Base-by-base conservation (phyloP, 2,797 vertebrate species). In the Betta splendens region DNA sequence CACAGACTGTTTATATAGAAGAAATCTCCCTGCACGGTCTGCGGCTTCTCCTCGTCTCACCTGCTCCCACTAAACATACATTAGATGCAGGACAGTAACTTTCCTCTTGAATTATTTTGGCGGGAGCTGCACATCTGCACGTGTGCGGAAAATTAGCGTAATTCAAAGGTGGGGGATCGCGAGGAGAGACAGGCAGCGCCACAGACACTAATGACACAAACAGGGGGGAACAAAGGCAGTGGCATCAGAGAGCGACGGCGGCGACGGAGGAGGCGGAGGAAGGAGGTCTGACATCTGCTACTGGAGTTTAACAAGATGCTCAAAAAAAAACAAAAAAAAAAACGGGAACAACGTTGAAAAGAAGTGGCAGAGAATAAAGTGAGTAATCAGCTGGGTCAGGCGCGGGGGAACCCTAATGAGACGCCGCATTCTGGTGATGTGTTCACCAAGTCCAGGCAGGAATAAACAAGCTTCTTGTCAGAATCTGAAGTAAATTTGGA, bases 261-360 rank as follows among this genome's bases (percentile, higher is more conserved):
- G 23, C 5, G 11, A 69, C 40, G 35, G 60, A 37, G 56, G 69
- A 75, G 51, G 74, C 9, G 21, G 42, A 66, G 64, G 57, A 53
- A 60, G 61, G 54, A 69, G 16, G 36, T 66, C 69, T 53, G 72
- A 67, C 75, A 80, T 75, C 56, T 87, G 76, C 78, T 82, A 55
- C 57, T 36, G 44, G 51, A 80, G 79, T 80, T 83, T 86, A 84
- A 80, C 75, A 79, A 81, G 72, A 69, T 62, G 56, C 73, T 79
- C 66, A 72, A 56, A 84, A 28, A 67, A 64, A 47, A 72, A n/a
- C n/a, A n/a, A 72, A 56, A 84, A 28, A 67, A 64, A 47, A 72
- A n/a, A n/a, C n/a, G n/a, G 63, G 72, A 55, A 72, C 53, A 26
- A 33, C 7, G 17, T 61, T 47, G 76, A 70, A 50, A 33, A 68